Conservation (phyloP, 2,797 vertebrate species). For the Gobionotothen gibberifrons region DNA sequence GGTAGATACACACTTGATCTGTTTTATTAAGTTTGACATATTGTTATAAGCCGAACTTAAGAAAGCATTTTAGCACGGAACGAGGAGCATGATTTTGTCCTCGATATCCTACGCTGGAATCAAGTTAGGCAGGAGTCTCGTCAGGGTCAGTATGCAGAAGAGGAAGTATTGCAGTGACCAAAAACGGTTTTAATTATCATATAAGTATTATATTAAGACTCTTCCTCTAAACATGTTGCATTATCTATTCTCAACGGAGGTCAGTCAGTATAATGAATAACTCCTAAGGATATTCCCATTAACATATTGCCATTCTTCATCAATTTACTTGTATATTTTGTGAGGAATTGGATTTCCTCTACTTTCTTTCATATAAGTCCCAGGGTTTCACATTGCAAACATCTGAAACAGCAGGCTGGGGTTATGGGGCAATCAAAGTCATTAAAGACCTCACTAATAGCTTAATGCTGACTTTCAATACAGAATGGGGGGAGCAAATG, state of each 20-base stretch:
- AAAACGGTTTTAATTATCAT: neutral
- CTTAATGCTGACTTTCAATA: slow-evolving; percentile 78
- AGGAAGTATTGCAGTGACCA: neutral
- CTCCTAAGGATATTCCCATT: neutral
- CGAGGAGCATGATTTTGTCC: neutral
- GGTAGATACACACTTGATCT: neutral
- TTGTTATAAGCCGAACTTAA: neutral
- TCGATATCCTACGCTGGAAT: neutral
- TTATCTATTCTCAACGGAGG: slow-evolving; percentile 13
- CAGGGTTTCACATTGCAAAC: slow-evolving; percentile 49
- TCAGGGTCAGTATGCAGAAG: neutral
- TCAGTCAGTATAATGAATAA: slow-evolving; percentile 6
- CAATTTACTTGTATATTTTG: neutral
- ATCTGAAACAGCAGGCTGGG: slow-evolving; percentile 55
- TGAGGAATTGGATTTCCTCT: neutral
- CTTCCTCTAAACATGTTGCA: too few relatives aligned
- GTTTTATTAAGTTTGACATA: neutral
- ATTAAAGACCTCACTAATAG: slow-evolving; percentile 73
- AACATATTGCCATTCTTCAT: neutral
- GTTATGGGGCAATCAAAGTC: slow-evolving; percentile 69
- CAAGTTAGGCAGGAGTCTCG: neutral
- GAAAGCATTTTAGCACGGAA: neutral
- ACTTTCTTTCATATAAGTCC: neutral
- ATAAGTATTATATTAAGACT: neutral
- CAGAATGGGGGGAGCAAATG: slow-evolving; percentile 86